Base-by-base conservation (phyloP, 1,140 invertebrate species). In the Procambarus virginalis region DNA sequence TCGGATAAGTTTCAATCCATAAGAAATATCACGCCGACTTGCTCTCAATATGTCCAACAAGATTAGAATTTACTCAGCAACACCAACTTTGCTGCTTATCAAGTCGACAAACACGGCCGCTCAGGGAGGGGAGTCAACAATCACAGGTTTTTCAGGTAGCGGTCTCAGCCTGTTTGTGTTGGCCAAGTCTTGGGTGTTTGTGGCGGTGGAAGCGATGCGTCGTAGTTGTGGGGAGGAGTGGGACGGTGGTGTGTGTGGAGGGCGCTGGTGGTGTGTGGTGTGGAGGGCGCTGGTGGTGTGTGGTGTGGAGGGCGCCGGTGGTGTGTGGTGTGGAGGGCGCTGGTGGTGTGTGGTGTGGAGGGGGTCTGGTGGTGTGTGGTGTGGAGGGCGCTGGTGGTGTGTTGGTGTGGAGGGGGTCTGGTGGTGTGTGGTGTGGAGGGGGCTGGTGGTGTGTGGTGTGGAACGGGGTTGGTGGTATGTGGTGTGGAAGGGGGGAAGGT, bases 11-110 rank as follows among this genome's bases (percentile, higher is more conserved):
- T 84, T 84, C 82, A 84, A 48, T 84, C 82, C 82, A 84, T 84
- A 73, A 84, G 64, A 84, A 68, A 84, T 73, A 84, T 73, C 82
- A 84, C 22, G 64, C 64, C 68, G 82, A 70, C 82, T 84, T 84
- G 45, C 60, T 84, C 68, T 84, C 82, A 84, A 84, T 84, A 84
- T 70, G 82, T 49, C 82, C 82, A 84, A 73, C 82, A 84, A 84
- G 82, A 84, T 84, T 84, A 84, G 82, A 84, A 84, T 84, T 84
- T 84, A 70, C 82, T 70, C 68, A 49, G 82, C 58, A 73, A 84
- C 82, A 84, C 20, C 82, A 84, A 84, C 60, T 84, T 84, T 84
- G 64, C 60, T 49, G 82, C 60, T 84, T 84, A 84, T 84, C 82
- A 84, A 70, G 60, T 84, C 48, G 45, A 60, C 48, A 70, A 84